These are phyloP conservation scores for Hassar affinis DNA, from an alignment of 2,113 vertebrate genomes.

Conservation along the genomic window DNA sequence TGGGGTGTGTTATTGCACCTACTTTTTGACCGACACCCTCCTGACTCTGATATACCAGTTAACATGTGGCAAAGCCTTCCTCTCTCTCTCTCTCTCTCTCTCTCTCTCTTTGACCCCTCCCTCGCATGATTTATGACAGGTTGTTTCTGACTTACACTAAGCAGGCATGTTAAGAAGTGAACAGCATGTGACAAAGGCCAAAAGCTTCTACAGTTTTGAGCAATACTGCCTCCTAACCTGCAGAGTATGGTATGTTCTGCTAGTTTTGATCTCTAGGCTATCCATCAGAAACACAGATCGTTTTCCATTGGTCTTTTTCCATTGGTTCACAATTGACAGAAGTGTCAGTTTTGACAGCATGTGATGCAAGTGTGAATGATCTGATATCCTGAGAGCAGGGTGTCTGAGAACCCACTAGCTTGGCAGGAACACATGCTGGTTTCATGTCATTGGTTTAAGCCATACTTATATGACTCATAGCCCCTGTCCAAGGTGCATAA, in stretches of 20 bases:
- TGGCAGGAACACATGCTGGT: not conserved
- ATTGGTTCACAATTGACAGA: constrained; percentile 18
- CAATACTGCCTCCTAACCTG: not conserved
- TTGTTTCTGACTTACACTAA: constrained; percentile 23
- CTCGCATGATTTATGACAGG: constrained; percentile 34
- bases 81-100: not conserved
- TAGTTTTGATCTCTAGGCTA: constrained; percentile 5
- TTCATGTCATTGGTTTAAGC: not conserved
- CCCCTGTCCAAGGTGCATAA: not conserved
- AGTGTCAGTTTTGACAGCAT: constrained; percentile 20
- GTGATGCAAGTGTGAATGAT: constrained; percentile 3
- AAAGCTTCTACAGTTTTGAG: not conserved
- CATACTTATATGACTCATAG: not conserved
- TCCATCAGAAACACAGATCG: not conserved
- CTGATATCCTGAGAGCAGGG: constrained; percentile 35
- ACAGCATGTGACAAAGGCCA: constrained; percentile 19
- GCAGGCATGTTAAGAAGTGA: constrained; percentile 31
- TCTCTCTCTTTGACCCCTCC: not conserved
- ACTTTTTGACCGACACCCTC: constrained; percentile 15
- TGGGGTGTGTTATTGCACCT: constrained; percentile 20
- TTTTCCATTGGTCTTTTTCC: constrained; percentile 5
- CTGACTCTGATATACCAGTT: constrained; percentile 1
- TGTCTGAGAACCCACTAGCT: not conserved
- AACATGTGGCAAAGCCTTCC: not conserved
- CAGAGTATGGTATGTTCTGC: not conserved